Conservation (phyloP, 2,888 invertebrate species). For the Eumacrocentrus americanus region DNA sequence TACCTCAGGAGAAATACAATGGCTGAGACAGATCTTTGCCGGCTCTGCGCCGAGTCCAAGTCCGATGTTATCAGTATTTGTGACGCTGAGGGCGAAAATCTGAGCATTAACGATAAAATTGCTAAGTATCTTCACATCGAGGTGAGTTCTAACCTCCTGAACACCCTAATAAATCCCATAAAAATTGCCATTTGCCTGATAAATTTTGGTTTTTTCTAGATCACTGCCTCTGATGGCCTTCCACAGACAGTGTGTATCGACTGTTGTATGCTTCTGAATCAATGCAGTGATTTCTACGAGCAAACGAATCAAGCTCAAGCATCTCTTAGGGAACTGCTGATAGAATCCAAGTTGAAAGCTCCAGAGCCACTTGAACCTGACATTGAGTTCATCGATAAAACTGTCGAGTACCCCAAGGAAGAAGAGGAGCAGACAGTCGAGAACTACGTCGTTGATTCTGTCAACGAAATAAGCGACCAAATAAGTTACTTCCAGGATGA, state of each 20-base stretch:
- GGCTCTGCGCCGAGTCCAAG: constrained; percentile 61
- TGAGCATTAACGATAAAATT: constrained; percentile 59
- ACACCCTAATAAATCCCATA: neutral
- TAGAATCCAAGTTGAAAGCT: constrained; percentile 39
- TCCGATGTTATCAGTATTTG: constrained; percentile 59
- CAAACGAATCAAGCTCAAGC: constrained; percentile 59
- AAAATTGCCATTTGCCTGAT: neutral
- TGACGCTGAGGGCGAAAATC: constrained; percentile 59
- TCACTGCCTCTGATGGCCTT: constrained; percentile 55
- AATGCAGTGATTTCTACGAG: constrained; percentile 60
- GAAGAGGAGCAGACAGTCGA: constrained; percentile 34
- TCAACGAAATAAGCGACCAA: constrained; percentile 28
- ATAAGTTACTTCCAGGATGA: constrained; percentile 42
- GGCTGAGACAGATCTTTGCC: constrained; percentile 56
- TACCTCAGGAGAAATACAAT: constrained; percentile 33
- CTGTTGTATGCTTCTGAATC: constrained; percentile 58
- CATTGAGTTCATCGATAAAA: constrained; percentile 43
- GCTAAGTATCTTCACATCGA: constrained; percentile 61
- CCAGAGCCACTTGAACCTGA: constrained; percentile 36
- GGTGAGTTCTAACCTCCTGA: constrained; percentile 45
- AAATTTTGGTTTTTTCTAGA: constrained; percentile 42
- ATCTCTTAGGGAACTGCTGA: constrained; percentile 54
- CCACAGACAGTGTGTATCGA: constrained; percentile 60
- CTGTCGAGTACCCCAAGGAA: constrained; percentile 43
- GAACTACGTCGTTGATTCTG: constrained; percentile 37